Evolutionary conservation across 2,113 vertebrate species (phyloP).

Genomic region (Bos indicus): DNA sequence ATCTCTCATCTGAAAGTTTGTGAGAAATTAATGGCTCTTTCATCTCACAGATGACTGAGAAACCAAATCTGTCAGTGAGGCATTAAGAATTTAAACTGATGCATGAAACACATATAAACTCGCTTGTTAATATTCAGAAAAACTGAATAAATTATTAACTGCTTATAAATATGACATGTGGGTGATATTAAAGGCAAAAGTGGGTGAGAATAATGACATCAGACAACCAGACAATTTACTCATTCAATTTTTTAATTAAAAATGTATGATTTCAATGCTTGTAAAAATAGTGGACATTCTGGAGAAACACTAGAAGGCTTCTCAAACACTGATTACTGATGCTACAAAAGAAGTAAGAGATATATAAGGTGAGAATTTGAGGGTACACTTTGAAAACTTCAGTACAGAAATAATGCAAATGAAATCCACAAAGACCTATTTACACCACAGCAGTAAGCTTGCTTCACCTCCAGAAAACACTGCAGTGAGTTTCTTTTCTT

Average conservation of each 20-base stretch:
- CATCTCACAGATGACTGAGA: neutral
- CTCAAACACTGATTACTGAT: neutral
- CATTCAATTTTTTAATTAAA: neutral
- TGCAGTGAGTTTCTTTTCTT: neutral
- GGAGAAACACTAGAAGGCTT: neutral
- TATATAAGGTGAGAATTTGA: neutral
- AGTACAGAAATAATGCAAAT: neutral
- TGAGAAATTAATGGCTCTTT: neutral
- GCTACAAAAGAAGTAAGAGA: neutral
- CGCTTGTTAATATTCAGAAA: neutral
- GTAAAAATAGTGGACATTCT: neutral
- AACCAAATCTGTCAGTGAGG: neutral
- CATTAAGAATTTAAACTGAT: neutral
- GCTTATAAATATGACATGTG: neutral
- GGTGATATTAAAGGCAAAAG: neutral
- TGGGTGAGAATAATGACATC: neutral
- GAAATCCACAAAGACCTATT: neutral
- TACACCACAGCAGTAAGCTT: neutral
- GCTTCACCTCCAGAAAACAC: neutral
- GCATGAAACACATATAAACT: neutral
- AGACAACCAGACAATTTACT: neutral
- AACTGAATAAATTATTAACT: neutral
- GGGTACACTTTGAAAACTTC: neutral
- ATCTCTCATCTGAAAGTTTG: neutral
- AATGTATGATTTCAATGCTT: neutral